phyloP scores from a whole-genome alignment of 2,797 vertebrate genomes.

The Nannoperca australis region DNA sequence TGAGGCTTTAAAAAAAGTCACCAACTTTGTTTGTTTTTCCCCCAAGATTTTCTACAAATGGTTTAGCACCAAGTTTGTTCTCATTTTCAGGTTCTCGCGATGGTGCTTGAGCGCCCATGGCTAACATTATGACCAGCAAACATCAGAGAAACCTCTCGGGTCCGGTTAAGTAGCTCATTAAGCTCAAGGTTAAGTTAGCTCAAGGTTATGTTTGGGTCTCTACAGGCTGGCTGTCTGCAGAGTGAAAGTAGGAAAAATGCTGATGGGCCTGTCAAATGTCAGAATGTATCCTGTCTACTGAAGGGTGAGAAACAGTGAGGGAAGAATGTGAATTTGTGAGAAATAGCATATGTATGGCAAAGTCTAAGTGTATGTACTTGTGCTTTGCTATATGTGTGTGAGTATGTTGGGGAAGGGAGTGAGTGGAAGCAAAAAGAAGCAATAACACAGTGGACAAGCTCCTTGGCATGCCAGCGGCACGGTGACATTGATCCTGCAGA shows the following conservation, averaged over 20 bases:
- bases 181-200: slow-evolving; percentile 75
- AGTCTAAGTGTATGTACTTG: slow-evolving; percentile 21
- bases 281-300: slow-evolving; percentile 51
- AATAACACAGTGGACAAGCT: slow-evolving; percentile 69
- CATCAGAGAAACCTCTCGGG: slow-evolving; percentile 62
- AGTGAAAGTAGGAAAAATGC: slow-evolving; percentile 55
- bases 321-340: slow-evolving; percentile 38
- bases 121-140: slow-evolving; percentile 53
- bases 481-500: slow-evolving; percentile 84
- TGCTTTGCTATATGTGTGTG: neutral
- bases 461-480: slow-evolving; percentile 78
- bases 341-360: slow-evolving; percentile 36
- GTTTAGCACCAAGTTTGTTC: slow-evolving; percentile 21
- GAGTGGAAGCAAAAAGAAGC: slow-evolving; percentile 55
- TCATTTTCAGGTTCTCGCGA: slow-evolving; percentile 31
- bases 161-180: slow-evolving; percentile 72
- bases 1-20: slow-evolving; percentile 59
- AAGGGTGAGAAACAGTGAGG: slow-evolving; percentile 43
- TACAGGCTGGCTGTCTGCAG: slow-evolving; percentile 55
- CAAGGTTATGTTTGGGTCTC: slow-evolving; percentile 76
- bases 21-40: slow-evolving; percentile 37
- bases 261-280: slow-evolving; percentile 68
- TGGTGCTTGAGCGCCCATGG: slow-evolving; percentile 25
- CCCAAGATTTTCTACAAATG: slow-evolving; percentile 34
- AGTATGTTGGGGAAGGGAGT: slow-evolving; percentile 24